Base-by-base conservation (phyloP, 2,113 vertebrate species). In the Stercorarius parasiticus region DNA sequence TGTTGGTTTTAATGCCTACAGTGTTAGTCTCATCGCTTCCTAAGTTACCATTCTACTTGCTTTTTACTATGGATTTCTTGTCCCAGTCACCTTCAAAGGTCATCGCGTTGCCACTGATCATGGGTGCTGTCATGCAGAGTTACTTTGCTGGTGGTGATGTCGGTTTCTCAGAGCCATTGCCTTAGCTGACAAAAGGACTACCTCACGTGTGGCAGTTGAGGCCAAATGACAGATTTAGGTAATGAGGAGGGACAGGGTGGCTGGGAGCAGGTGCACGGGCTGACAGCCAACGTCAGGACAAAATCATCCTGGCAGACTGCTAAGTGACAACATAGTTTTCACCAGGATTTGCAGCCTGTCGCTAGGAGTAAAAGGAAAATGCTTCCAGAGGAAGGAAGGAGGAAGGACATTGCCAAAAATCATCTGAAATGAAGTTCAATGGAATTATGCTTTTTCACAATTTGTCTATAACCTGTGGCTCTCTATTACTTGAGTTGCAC, bases 21-120 rank as follows among this genome's bases (percentile, higher is more conserved):
- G 0, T n/a, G 38, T 87, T 53, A 42, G 20, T 72, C n/a, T 86
- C 21, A 7, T 69, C 1, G 1, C 61, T 72, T 85, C 47, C 34
- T 21, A 32, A 65, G 27, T 82, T 55, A 67, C 13, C 7, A 12
- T 65, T 77, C 8, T 40, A 5, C n/a, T 50, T 85, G 32, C 17
- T 93, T 70, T 93, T 59, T 78, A 21, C 81, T 21, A n/a, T 8
- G 4, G 42, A 20, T 52, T 85, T 79, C 49, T 73, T 61, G 18
- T 5, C 43, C 49, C 18, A 34, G 0, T 67, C 78, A 16, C 49
- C 26, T 67, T 71, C 47, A 52, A 64, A 93, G 55, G 21, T 56
- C 40, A 71, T 56, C 1, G 0, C 1, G 3, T 78, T 94, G 62
- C 40, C 55, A 13, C 26, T 5, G 45, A 55, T 42, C 13, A 2